Evolutionary conservation across 2,888 invertebrate species (phyloP), one percentile per base, ranked within the genome.

Genomic region (Acleris cristana): DNA sequence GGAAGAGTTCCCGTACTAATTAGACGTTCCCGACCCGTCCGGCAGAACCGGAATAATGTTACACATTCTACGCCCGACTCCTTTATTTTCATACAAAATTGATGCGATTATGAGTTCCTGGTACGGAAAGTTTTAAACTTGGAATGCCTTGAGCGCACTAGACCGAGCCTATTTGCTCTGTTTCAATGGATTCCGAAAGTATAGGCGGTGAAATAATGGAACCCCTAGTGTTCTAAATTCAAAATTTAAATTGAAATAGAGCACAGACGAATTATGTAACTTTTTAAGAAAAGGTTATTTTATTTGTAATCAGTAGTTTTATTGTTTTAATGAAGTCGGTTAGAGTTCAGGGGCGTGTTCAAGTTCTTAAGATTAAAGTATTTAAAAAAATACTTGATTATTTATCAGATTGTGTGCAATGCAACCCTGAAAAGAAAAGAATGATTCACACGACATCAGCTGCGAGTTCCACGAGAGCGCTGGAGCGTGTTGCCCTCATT

Each of bases 401-500:
- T 3, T n/a, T n/a, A n/a, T 45, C 16, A 45, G 26, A 45, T n/a
- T 45, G 45, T 45, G n/a, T 53, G 40, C 63, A 63, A 58, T 49
- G 40, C 67, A 67, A 58, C 67, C 63, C 67, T 63, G 67, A 67
- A 54, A 63, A 61, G 61, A 63, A 64, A 64, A 56, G 16, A 44
- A 64, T 58, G 64, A 63, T 58, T 67, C 58, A 58, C 63, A 63
- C 70, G 74, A 65, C 69, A 68, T 60, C 51, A 60, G 59, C 51
- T 60, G 49, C 71, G 70, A 76, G 77, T 79, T 78, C 78, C 75
- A 74, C 74, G 68, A 72, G 76, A 73, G 74, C 80, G 77, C 71
- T 79, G 62, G 72, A 79, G 76, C 79, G 75, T 77, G 73, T 72
- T 74, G 85, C 71, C 84, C 86, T 76, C 85, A 82, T 86, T 87